Base-by-base conservation (phyloP, 2,888 invertebrate species). In the Lasioglossum zephyrum region DNA sequence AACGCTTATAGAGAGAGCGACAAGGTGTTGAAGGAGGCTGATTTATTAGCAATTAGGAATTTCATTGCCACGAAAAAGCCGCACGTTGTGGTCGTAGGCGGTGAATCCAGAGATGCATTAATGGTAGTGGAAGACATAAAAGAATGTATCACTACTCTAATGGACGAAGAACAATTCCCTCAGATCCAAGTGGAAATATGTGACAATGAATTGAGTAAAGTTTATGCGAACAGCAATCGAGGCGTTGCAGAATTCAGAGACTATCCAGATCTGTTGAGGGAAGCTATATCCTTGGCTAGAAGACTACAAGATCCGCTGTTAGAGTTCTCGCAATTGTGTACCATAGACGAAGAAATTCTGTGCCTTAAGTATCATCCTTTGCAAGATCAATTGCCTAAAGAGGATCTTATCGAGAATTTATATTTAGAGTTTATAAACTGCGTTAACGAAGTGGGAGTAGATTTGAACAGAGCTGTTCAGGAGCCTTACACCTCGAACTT, bases 371-470 rank as follows among this genome's bases (percentile, higher is more conserved):
- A 98, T 94, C 99, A 99, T 95, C 96, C 98, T 0, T 95, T 99
- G 73, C 97, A 98, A 95, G 98, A 98, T 93, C 97, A 98, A 93
- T 95, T 98, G 82, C 95, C 97, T 0, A 98, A 98, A 93, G 99
- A 99, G 82, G 98, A 98, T 77, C 95, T 99, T 72, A 95, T 98
- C 4, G 98, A 98, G 92, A 97, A 97, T 60, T 96, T 99, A 8
- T 97, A 98, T 88, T 95, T 98, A 79, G 99, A 99, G 96, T 98
- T 98, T 93, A 98, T 99, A 2, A 99, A 99, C 94, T 96, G 99
- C 79, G 98, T 99, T 0, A 99, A 99, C 94, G 99, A 99, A 96
- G 99, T 99, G 0, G 99, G 99, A 11, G 99, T 99, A 0, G 99
- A 99, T 93, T 97, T 99, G 16, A 99, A 99, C 94, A 96, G 98